Evolutionary conservation across 2,888 invertebrate species (phyloP).

Genomic region (Malthinus seriepunctatus): DNA sequence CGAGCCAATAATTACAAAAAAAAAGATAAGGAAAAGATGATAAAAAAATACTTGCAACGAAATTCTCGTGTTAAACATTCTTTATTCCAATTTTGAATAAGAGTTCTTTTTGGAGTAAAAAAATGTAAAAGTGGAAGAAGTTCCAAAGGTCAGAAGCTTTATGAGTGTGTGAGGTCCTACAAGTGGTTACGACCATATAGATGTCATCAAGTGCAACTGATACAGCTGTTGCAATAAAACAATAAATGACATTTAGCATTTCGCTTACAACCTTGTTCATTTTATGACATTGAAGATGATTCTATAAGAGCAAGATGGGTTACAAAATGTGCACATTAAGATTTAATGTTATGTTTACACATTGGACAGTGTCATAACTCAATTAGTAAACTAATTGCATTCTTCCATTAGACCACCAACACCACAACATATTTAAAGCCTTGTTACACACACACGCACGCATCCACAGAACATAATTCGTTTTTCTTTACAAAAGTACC

Average conservation of each 20-base stretch:
- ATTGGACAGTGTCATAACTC: slow-evolving; percentile 22
- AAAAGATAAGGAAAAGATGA: too few relatives aligned
- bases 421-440: too few relatives aligned
- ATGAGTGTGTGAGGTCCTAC: slow-evolving; percentile 29
- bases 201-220: slow-evolving; percentile 29
- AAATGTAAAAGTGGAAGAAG: slow-evolving; percentile 3
- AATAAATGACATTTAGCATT: slow-evolving; percentile 14
- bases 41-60: too few relatives aligned
- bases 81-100: too few relatives aligned
- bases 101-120: slow-evolving; percentile 10
- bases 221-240: slow-evolving; percentile 21
- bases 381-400: slow-evolving; percentile 26
- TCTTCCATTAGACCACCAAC: slow-evolving; percentile 22
- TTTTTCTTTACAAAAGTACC: slow-evolving; percentile 1
- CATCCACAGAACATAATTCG: neutral
- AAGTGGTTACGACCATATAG: slow-evolving; percentile 28
- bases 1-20: too few relatives aligned
- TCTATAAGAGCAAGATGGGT: slow-evolving; percentile 12
- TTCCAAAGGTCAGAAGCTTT: slow-evolving; percentile 25
- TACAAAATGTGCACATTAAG: slow-evolving; percentile 3
- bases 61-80: too few relatives aligned
- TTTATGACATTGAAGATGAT: slow-evolving; percentile 1
- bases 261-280: slow-evolving; percentile 8
- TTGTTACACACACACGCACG: neutral
- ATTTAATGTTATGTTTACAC: slow-evolving; percentile 22